A percentile compares a stretch with the other conserved stretches of the same genome.
phyloP scores from a whole-genome alignment of 2,113 vertebrate genomes.

The Gambusia holbrooki region DNA sequence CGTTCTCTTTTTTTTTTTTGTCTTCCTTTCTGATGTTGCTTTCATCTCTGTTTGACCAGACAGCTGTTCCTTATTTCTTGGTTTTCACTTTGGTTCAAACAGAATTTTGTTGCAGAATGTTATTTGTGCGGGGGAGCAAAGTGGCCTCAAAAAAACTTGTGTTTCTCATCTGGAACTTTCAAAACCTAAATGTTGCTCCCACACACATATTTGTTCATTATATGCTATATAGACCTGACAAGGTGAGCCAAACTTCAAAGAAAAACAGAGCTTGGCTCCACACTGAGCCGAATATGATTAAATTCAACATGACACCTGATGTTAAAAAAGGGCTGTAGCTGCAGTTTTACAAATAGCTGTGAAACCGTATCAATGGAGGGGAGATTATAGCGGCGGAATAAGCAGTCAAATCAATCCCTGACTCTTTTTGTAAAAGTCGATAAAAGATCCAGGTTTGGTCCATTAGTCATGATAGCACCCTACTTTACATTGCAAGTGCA shows the following conservation, averaged over 20 bases:
- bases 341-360: conserved; percentile 60
- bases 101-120: neutral
- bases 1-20: neutral
- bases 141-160: neutral
- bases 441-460: conserved; percentile 66
- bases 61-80: neutral
- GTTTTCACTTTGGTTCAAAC: neutral
- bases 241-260: conserved; percentile 22
- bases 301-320: conserved; percentile 51
- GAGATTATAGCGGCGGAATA: conserved; percentile 70
- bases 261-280: conserved; percentile 31
- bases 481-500: conserved; percentile 44
- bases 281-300: conserved; percentile 30
- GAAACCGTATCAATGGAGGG: conserved; percentile 62
- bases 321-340: conserved; percentile 46
- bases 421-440: conserved; percentile 73
- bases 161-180: neutral
- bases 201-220: neutral
- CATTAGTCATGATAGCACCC: conserved; percentile 78
- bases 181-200: neutral
- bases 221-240: conserved; percentile 21
- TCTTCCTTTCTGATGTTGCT: neutral
- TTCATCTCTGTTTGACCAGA: neutral
- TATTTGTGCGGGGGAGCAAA: neutral
- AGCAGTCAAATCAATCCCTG: conserved; percentile 76